Evolutionary conservation across 1,140 invertebrate species (phyloP), one percentile per base, ranked within the genome.

Genomic region (Pogonus chalceus): DNA sequence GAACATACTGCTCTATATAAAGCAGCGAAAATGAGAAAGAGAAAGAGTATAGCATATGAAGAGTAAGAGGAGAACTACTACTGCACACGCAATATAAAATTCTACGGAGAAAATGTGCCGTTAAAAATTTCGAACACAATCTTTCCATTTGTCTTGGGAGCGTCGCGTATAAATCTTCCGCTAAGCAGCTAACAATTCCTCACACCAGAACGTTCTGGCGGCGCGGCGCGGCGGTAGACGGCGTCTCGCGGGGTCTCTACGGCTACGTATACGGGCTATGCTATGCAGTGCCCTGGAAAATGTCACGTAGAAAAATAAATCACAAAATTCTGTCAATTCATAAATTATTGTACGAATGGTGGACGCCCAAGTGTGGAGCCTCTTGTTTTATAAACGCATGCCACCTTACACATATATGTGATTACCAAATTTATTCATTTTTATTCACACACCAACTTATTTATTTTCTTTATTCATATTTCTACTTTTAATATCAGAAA

Each of bases 91-190:
- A 43, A 43, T 43, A 43, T 43, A 43, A 43, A 43, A 43, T 43
- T 43, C 37, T 12, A 43, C 9, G 37, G 12, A 51, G 60, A 58
- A 46, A 57, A 61, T 61, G 52, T 54, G 58, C 37, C 58, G 52
- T 56, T 61, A 61, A 61, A 61, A 61, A 61, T 61, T 59, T 56
- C 52, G 58, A 59, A 59, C 60, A 61, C 60, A 61, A 59, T 59
- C 60, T 59, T 56, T 58, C 58, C 60, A 61, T 61, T 61, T 61
- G 60, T 61, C 60, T 61, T 49, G 55, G 47, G 49, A 58, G 50
- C 51, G 57, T 52, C 53, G 54, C 16, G 35, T 37, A 43, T 58
- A 58, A 58, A 58, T 58, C 51, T 54, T 24, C 12, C 39, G 56
- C 37, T 52, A 54, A 58, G 53, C 54, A 48, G 56, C 35, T 53